Evolutionary conservation across 2,113 vertebrate genomes (phyloP), one percentile per base, ranked within the genome.

Genomic region (Saccopteryx leptura): DNA sequence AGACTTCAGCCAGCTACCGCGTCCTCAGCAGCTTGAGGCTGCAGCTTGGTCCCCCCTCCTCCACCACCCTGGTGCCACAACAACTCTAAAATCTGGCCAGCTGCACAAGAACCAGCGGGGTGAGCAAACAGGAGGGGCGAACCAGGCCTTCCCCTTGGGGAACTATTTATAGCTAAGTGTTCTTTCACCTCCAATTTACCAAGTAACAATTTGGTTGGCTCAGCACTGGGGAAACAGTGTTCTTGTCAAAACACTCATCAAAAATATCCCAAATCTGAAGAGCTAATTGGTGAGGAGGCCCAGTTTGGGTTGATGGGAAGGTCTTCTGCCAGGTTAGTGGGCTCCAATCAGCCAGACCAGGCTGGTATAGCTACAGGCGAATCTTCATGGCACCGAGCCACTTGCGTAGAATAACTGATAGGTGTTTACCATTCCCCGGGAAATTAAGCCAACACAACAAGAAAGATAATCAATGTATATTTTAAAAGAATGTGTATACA

Each of bases 401-500:
- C 23, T 24, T 9, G 80, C 5, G 21, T 0, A 21, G 21, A 52
- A 50, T 65, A 87, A 95, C 2, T 56, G 74, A 80, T n/a, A 60
- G 28, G 26, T 58, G 48, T 96, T 92, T 91, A 96, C 94, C 92
- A 93, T 85, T 93, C 60, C 78, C 60, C 9, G 7, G 96, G 96
- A 95, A 94, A 88, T 56, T 52, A 48, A 75, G 52, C 85, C 63
- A 83, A 71, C 39, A 24, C 48, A 28, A 91, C 54, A 86, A 93
- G 91, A 96, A 97, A 89, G 93, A 97, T 81, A 94, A 97, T 95
- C 96, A 93, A 95, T 91, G 94, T 97, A 96, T 93, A 97, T 56
- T 97, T 95, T 80, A 95, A 94, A 97, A 78, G 94, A 91, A 87
- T 46, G 65, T 95, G 89, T 96, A 97, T 63, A 96, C 93, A 97